Percentiles rank a stretch among this genome's conserved stretches.
Evolutionary conservation across 2,888 invertebrate genomes (phyloP).

Genomic region (Coecobrya sp.): DNA sequence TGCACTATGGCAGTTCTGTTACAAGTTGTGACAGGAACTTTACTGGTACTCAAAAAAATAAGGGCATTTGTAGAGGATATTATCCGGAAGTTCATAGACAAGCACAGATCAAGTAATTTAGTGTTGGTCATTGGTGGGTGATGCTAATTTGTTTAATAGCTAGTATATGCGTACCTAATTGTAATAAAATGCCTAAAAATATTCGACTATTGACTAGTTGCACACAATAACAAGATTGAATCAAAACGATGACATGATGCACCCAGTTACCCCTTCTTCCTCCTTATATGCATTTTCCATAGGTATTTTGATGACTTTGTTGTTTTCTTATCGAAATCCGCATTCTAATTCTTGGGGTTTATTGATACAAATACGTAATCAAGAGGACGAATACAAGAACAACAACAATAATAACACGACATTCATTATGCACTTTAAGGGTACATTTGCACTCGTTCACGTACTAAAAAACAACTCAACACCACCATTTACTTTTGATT

Average conservation of each 20-base stretch:
- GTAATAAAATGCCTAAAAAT: slow-evolving; percentile 19
- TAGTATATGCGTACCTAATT: slow-evolving; percentile 41
- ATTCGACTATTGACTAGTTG: neutral
- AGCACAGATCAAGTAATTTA: neutral
- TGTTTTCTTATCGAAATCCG: neutral
- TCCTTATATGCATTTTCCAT: neutral
- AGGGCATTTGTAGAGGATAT: slow-evolving; percentile 68
- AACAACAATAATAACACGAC: neutral
- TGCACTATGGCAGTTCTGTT: slow-evolving; percentile 6
- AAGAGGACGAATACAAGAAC: neutral
- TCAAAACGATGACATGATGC: slow-evolving; percentile 16
- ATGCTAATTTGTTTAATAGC: neutral
- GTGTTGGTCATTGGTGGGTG: neutral
- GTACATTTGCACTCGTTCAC: slow-evolving; percentile 25
- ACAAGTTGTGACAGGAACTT: slow-evolving; percentile 73
- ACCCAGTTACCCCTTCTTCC: slow-evolving; percentile 7
- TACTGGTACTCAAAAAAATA: slow-evolving; percentile 42
- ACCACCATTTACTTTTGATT: slow-evolving; percentile 12
- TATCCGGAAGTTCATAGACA: slow-evolving; percentile 70
- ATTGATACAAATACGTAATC: slow-evolving; percentile 19
- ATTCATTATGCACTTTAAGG: neutral
- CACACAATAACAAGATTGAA: neutral
- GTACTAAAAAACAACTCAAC: slow-evolving; percentile 7
- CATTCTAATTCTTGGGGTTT: neutral
- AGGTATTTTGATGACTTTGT: slow-evolving; percentile 7